A percentile compares a stretch with the other conserved stretches of the same genome.
phyloP scores from a whole-genome alignment of 1,140 invertebrate genomes.

The Drosophila malerkotliana region DNA sequence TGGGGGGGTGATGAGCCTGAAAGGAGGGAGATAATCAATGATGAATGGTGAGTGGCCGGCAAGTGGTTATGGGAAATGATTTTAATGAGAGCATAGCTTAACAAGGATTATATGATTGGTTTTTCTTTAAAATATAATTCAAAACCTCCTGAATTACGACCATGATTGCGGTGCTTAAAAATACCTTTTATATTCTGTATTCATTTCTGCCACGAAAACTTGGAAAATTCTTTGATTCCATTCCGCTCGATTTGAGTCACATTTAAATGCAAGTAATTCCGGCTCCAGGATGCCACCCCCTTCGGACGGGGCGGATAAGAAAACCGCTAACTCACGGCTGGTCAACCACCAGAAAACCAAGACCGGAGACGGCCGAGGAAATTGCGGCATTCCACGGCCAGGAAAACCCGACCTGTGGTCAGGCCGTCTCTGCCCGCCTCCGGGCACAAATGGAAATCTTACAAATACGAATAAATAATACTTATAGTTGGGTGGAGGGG shows the following conservation, averaged over 20 bases:
- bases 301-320: slow-evolving; percentile 51
- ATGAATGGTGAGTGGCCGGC: slow-evolving; percentile 5
- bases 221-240: slow-evolving; percentile 33
- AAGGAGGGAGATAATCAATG: not conserved
- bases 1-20: slow-evolving; percentile 4
- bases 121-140: too few species aligned
- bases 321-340: slow-evolving; percentile 70
- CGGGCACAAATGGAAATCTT: slow-evolving; percentile 57
- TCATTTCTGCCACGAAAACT: not conserved
- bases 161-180: not conserved
- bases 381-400: slow-evolving; percentile 68
- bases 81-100: not conserved
- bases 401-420: slow-evolving; percentile 70
- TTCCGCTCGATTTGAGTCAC: slow-evolving; percentile 80
- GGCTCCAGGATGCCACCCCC: slow-evolving; percentile 16
- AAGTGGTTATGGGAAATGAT: not conserved
- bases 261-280: slow-evolving; percentile 80
- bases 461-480: slow-evolving; percentile 64
- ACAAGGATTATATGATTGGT: not conserved
- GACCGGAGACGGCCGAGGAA: slow-evolving; percentile 71
- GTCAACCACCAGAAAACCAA: slow-evolving; percentile 29
- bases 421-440: slow-evolving; percentile 45
- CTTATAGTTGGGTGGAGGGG: slow-evolving; percentile 14
- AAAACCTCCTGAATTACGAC: too few species aligned
- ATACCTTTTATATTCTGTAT: not conserved